Base-by-base conservation (phyloP, 2,888 invertebrate species). In the Pedicia rivosa region DNA sequence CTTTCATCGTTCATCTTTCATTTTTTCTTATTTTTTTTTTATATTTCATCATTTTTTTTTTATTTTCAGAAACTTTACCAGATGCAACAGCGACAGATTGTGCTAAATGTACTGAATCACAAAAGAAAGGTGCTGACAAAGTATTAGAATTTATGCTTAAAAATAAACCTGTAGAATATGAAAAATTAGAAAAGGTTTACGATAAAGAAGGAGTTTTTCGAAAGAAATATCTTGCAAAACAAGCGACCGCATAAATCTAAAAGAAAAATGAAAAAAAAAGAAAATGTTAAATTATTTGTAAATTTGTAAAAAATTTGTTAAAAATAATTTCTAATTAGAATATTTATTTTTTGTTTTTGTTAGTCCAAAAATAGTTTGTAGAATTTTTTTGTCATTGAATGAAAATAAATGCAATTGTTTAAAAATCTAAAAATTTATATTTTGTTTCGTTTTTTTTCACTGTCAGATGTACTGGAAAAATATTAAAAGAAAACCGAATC, bases 71-170 rank as follows among this genome's bases (percentile, higher is more conserved):
- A 12, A 59, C 67, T 2, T 62, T 83, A 2, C 80, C 81, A 1
- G 82, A 83, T 44, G 82, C 82, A 1, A 55, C 81, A 28, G 59
- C 67, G 44, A 72, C 68, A 3, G 72, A 72, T 35, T 82, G 81
- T 54, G 48, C 50, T 36, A 75, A 77, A 52, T 82, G 81, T 52
- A 75, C 70, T 17, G 71, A 75, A 24, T 63, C 64, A 16, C 80
- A 81, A 52, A 70, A 65, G 49, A 51, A 57, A 4, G 74, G 72
- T 29, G 69, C 74, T 31, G 70, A 74, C 46, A 74, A 66, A 44
- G 71, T 79, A 5, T 68, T 82, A 20, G 65, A 70, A 13, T 70
- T 64, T 48, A 60, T 84, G 42, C 72, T 78, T 44, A 68, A 78
- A 43, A 64, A 78, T 34, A 73, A 77, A 48, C 63, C 66, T 1